A percentile compares a stretch with the other conserved stretches of the same genome.
These are phyloP conservation scores for Galagoides demidoff DNA, from an alignment of 2,797 vertebrate species.

Conservation along the genomic window DNA sequence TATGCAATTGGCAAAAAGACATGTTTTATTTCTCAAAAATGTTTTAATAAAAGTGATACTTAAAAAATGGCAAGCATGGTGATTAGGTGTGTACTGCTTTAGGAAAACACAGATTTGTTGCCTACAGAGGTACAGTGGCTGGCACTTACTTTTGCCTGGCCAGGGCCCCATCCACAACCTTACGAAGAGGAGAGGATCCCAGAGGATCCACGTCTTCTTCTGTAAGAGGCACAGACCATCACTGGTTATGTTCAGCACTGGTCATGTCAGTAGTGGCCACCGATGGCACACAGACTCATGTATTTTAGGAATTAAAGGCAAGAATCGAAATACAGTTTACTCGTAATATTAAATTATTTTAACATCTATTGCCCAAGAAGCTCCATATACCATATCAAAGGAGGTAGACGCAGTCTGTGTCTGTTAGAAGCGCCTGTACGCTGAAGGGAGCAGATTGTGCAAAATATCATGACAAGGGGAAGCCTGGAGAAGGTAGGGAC, in stretches of 20 bases:
- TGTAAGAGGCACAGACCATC: neutral
- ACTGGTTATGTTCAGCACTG: neutral
- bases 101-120: slow-evolving; percentile 49
- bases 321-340: neutral
- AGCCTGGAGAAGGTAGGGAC: neutral
- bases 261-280: neutral
- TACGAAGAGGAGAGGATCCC: neutral
- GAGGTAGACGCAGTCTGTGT: neutral
- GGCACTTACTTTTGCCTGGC: neutral
- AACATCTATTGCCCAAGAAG: neutral
- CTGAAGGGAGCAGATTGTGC: neutral
- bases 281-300: neutral
- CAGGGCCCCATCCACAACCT: neutral
- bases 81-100: neutral
- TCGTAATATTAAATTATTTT: neutral
- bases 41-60: slow-evolving; percentile 24
- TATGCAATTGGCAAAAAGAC: slow-evolving; percentile 23
- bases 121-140: slow-evolving; percentile 7
- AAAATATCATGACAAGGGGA: neutral
- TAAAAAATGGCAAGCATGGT: neutral
- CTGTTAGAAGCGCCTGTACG: neutral
- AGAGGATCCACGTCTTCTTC: neutral
- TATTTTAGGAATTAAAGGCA: neutral
- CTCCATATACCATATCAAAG: neutral
- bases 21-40: neutral